Evolutionary conservation across 2,888 invertebrate species (phyloP).

Genomic region (Atrina japonica): DNA sequence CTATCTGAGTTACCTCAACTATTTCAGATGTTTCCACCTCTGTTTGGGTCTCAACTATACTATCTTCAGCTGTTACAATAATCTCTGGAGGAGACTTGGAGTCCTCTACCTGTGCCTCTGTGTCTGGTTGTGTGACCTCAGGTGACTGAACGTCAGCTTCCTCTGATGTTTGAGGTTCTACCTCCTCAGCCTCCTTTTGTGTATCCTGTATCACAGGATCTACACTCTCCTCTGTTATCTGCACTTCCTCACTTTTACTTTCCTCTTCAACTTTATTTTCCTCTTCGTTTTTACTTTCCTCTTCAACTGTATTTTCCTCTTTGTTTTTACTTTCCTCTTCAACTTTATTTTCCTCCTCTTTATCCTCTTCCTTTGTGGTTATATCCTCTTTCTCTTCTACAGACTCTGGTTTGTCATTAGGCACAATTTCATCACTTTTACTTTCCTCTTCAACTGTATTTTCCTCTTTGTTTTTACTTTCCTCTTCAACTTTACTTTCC

Average conservation of each 20-base stretch:
- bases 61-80: neutral
- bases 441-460: neutral
- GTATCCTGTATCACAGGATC: no score
- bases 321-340: neutral
- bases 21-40: neutral
- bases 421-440: neutral
- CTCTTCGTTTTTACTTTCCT: slow-evolving; percentile 1
- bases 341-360: slow-evolving; percentile 1
- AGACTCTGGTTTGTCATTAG: no score
- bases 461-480: neutral
- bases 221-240: neutral
- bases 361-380: neutral
- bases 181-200: neutral
- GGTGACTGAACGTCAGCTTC: neutral
- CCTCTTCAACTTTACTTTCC: neutral
- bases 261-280: neutral
- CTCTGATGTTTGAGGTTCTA: neutral
- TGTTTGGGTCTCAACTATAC: neutral
- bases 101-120: no score
- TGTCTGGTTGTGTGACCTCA: no score
- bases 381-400: no score
- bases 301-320: slow-evolving; percentile 3
- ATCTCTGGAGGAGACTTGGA: no score
- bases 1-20: neutral
- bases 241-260: neutral